These are phyloP conservation scores for Chloromyia formosa DNA, from an alignment of 2,888 invertebrate genomes.

Conservation along the genomic window DNA sequence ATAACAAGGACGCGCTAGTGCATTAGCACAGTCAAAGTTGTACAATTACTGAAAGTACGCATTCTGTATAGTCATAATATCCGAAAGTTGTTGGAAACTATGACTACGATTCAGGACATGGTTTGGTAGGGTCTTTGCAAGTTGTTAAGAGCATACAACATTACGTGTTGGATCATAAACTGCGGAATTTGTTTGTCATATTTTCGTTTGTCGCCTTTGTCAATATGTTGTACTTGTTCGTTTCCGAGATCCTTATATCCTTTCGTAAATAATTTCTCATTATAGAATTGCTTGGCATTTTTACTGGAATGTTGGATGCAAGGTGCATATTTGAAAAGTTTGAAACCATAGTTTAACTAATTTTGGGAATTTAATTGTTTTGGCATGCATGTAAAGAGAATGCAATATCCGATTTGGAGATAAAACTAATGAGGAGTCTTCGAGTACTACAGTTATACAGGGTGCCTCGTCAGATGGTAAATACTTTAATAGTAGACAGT, in stretches of 20 bases:
- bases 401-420: neutral
- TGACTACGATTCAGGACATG: neutral
- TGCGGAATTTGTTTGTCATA: slow-evolving; percentile 1
- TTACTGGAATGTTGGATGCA: neutral
- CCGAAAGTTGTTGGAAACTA: slow-evolving; percentile 28
- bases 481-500: too few species aligned
- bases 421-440: neutral
- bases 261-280: slow-evolving; percentile 12
- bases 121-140: neutral
- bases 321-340: slow-evolving; percentile 18
- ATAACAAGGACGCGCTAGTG: slow-evolving; percentile 11
- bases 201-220: neutral
- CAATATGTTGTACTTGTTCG: neutral
- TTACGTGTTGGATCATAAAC: slow-evolving; percentile 17
- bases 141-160: neutral
- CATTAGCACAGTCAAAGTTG: slow-evolving; percentile 19
- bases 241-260: neutral
- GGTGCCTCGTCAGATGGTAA: neutral
- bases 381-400: too few species aligned
- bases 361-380: too few species aligned
- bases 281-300: neutral
- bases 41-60: slow-evolving; percentile 29
- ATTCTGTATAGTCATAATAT: slow-evolving; percentile 25
- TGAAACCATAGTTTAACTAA: neutral
- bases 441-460: neutral